Percentiles rank a stretch among this genome's conserved stretches.
Conservation (phyloP, 1,140 invertebrate genomes). For the Caerostris extrusa region DNA sequence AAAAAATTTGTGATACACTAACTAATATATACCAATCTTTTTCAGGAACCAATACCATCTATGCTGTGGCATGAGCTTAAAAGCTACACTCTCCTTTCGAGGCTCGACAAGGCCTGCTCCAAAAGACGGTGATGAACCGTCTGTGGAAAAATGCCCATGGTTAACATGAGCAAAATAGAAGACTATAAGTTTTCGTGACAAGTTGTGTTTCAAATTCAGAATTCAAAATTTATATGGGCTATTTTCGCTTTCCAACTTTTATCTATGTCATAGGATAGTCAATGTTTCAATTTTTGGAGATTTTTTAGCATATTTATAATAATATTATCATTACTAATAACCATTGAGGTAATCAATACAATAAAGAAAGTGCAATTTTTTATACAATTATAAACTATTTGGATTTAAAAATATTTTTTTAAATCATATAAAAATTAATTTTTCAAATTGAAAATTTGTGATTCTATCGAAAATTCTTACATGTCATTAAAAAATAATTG, state of each 20-base stretch:
- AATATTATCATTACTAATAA: not conserved
- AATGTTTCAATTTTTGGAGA: too few relatives aligned
- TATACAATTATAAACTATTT: too few relatives aligned
- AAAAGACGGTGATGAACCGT: slow-evolving; percentile 65
- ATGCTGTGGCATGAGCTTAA: slow-evolving; percentile 72
- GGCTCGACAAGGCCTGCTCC: slow-evolving; percentile 63
- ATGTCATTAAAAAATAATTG: too few relatives aligned
- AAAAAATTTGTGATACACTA: too few relatives aligned
- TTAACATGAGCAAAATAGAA: slow-evolving; percentile 69
- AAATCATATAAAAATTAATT: too few relatives aligned
- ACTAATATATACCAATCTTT: not conserved
- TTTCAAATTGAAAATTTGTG: too few relatives aligned
- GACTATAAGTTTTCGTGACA: slow-evolving; percentile 71
- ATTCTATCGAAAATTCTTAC: too few relatives aligned
- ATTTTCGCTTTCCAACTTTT: not conserved
- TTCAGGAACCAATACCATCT: slow-evolving; percentile 45
- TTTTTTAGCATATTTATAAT: not conserved
- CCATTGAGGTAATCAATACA: not conserved
- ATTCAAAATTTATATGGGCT: not conserved
- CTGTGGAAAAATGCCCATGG: slow-evolving; percentile 74
- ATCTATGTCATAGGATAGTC: too few relatives aligned
- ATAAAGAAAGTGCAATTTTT: not conserved
- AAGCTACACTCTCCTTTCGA: slow-evolving; percentile 48
- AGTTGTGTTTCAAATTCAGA: not conserved
- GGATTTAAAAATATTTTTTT: too few relatives aligned